Percentiles rank a stretch among this genome's conserved stretches.
Conservation (phyloP, 2,797 vertebrate species). For the Phaenicophaeus curvirostris region DNA sequence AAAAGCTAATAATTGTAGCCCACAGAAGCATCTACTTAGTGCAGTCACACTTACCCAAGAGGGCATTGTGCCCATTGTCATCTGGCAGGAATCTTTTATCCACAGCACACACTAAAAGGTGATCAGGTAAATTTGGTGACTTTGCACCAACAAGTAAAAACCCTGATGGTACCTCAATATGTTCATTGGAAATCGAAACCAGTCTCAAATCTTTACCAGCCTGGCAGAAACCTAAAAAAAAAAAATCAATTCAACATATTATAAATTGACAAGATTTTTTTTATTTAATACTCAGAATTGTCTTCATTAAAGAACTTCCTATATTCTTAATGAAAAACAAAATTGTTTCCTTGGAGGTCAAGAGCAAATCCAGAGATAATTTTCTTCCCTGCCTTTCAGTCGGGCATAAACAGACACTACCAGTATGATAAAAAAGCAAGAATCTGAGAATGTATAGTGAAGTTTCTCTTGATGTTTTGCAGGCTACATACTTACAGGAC, state of each 20-base stretch:
- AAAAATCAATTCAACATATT: neutral
- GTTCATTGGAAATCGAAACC: constrained; percentile 84
- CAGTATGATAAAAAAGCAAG: neutral
- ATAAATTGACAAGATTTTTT: neutral
- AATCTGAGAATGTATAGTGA: neutral
- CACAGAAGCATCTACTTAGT: neutral
- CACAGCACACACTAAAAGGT: constrained; percentile 92
- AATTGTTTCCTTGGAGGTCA: neutral
- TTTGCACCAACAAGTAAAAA: constrained; percentile 93
- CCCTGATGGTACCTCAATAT: constrained; percentile 87
- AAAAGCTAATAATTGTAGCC: neutral
- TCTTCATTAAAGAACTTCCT: neutral
- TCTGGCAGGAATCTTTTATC: constrained; percentile 94
- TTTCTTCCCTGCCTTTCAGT: neutral
- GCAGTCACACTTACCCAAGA: constrained; percentile 85
- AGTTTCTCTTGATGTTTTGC: neutral
- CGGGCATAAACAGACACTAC: neutral
- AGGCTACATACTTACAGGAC: neutral
- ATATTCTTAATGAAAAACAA: neutral
- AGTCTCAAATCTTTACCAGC: constrained; percentile 93
- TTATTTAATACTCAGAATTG: neutral
- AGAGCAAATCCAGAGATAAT: neutral
- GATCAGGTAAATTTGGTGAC: constrained; percentile 87
- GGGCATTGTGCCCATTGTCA: constrained; percentile 90
- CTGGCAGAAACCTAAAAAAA: constrained; percentile 89